These are phyloP conservation scores for Drosophila basisetae DNA, from an alignment of 2,888 invertebrate genomes.

Conservation along the genomic window DNA sequence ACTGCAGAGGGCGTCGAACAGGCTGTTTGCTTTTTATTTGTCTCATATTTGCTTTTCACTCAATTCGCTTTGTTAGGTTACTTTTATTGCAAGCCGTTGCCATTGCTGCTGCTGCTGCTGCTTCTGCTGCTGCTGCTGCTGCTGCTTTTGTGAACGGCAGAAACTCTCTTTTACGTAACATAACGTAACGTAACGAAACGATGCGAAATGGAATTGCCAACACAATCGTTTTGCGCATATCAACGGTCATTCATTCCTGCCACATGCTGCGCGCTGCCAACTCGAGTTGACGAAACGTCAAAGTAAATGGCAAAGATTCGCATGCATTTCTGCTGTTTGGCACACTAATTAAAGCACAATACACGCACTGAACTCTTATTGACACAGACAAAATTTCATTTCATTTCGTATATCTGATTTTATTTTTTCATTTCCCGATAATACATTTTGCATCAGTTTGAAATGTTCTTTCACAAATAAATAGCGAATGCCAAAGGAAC, in stretches of 20 bases:
- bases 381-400: neutral
- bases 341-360: constrained; percentile 9
- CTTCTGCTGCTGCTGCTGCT: neutral
- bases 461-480: neutral
- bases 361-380: neutral
- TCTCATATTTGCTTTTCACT: constrained; percentile 83
- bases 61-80: constrained; percentile 82
- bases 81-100: constrained; percentile 70
- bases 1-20: constrained; percentile 5
- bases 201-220: constrained; percentile 72
- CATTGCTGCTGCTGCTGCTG: neutral
- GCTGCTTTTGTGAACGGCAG: constrained; percentile 13
- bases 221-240: constrained; percentile 69
- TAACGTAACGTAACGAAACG: constrained; percentile 39
- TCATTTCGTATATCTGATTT: neutral
- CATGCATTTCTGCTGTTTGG: neutral
- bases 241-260: constrained; percentile 38
- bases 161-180: neutral
- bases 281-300: constrained; percentile 45
- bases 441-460: neutral
- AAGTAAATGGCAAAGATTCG: constrained; percentile 18
- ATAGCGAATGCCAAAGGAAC: neutral
- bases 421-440: neutral
- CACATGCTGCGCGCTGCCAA: constrained; percentile 23
- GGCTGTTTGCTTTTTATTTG: constrained; percentile 77